Evolutionary conservation across 2,113 vertebrate genomes (phyloP), one percentile per base, ranked within the genome.

Genomic region (Corvus hawaiiensis): DNA sequence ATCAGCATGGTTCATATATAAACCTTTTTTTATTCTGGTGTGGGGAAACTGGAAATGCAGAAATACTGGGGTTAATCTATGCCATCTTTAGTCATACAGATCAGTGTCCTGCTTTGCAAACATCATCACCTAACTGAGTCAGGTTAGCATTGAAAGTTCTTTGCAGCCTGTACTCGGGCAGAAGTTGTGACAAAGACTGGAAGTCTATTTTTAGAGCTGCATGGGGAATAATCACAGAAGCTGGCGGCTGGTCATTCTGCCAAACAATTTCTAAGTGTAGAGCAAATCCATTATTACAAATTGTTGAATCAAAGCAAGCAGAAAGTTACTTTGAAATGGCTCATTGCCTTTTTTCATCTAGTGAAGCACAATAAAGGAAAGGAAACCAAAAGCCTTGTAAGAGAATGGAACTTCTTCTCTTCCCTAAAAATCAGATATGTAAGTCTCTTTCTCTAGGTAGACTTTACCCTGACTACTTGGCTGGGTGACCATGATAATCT

Each of bases 271-370:
- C 49, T 69, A 86, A 90, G 72, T 37, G 82, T 55, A 86, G 49
- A 78, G 79, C 64, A 79, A 94, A 86, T 19, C 44, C 54, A 52
- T 93, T 90, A 90, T 84, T 84, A 61, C 66, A 84, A 79, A 78
- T 61, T 69, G 62, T 91, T 92, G 49, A 89, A 93, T 87, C 58
- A 82, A 87, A 91, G 91, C 61, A 87, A 85, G 78, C 58, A 95
- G 84, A 87, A 95, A 95, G 54, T 90, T 96, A 55, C 74, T 95
- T 87, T 87, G 67, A 93, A 94, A 85, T 75, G 84, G 71, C 39
- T 84, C 44, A 0, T 46, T 95, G 77, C 84, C 51, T 78, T 84
- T 92, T 92, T 84, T 71, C 28, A 46, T 93, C 41, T 49, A 62
- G 54, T 66, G 66, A 82, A 93, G 41, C 19, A 39, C 44, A 21